A percentile compares a stretch with the other conserved stretches of the same genome.
phyloP scores from a whole-genome alignment of 2,113 vertebrate species.

The Gracilinanus agilis region DNA sequence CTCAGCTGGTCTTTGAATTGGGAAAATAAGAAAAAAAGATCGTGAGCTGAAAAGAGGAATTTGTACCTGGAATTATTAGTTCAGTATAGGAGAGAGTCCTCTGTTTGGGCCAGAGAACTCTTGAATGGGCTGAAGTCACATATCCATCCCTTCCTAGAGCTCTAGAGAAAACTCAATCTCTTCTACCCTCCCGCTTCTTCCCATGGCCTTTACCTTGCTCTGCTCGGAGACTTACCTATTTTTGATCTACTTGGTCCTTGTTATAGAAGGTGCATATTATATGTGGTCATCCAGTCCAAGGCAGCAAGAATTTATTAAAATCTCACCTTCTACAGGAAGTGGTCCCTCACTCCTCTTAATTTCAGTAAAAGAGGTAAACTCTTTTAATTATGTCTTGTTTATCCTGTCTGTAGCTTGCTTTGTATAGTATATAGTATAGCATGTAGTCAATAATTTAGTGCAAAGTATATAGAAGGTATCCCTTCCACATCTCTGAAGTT shows the following conservation, averaged over 20 bases:
- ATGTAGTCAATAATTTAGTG: too few species aligned
- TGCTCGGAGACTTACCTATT: neutral
- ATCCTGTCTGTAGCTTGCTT: neutral
- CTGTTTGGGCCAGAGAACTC: neutral
- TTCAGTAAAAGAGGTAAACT: neutral
- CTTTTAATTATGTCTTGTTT: neutral
- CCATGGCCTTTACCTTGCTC: neutral
- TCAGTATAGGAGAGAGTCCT: neutral
- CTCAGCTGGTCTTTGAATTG: conserved; percentile 21
- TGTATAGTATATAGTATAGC: neutral
- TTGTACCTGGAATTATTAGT: neutral
- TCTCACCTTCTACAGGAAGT: neutral
- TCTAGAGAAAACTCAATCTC: neutral
- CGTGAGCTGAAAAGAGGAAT: conserved; percentile 42
- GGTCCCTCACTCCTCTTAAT: neutral
- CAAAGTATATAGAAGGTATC: too few species aligned
- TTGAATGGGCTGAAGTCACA: neutral
- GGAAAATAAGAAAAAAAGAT: neutral
- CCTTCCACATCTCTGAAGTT: too few species aligned
- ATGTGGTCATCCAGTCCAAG: neutral
- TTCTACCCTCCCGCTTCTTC: neutral
- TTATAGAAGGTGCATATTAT: neutral
- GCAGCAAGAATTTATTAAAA: neutral
- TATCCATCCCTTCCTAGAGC: neutral
- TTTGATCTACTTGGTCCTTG: neutral